A percentile compares a stretch with the other conserved stretches of the same genome.
phyloP scores from a whole-genome alignment of 1,140 invertebrate genomes.

The Coptotermes formosanus region DNA sequence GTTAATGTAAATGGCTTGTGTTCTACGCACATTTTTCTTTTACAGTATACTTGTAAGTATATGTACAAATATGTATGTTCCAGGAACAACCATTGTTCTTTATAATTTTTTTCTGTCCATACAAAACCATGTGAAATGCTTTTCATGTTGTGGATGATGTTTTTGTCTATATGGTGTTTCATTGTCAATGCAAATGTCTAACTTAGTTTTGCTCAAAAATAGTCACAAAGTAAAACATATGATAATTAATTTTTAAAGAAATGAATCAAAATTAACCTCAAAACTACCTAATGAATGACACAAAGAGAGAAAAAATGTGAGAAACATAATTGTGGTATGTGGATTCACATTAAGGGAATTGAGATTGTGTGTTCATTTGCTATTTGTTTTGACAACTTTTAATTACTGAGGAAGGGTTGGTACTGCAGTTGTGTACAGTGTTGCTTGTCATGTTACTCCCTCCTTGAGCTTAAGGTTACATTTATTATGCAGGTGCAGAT shows the following conservation, averaged over 20 bases:
- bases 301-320: neutral
- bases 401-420: neutral
- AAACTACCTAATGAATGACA: neutral
- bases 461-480: neutral
- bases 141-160: neutral
- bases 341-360: neutral
- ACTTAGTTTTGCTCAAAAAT: neutral
- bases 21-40: neutral
- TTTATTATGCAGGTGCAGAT: too few species aligned
- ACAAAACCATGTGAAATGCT: neutral
- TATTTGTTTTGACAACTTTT: neutral
- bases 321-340: neutral
- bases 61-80: neutral
- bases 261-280: neutral
- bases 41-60: neutral
- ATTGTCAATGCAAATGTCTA: neutral
- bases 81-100: neutral
- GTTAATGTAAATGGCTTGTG: neutral
- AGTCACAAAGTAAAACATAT: neutral
- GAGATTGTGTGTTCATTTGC: neutral
- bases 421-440: neutral
- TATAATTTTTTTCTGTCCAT: neutral
- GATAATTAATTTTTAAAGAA: neutral
- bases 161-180: neutral
- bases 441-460: neutral